Base-by-base conservation (phyloP, 2,888 invertebrate species). In the Bellardia pandia region DNA sequence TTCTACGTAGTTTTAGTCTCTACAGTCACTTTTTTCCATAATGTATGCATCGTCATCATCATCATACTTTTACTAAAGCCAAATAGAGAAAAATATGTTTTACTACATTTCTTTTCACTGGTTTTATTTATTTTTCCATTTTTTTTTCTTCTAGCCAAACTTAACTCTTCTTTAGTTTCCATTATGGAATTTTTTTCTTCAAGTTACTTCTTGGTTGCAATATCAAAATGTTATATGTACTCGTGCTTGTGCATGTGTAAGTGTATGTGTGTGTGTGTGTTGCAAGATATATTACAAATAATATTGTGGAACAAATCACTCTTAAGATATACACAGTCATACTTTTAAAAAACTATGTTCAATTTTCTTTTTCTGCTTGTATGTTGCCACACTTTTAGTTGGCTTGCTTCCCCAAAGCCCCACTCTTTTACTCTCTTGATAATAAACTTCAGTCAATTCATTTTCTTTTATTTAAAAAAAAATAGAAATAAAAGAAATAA, bases 301-400 rank as follows among this genome's bases (percentile, higher is more conserved):
- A 68, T 84, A 84, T 84, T 87, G 77, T 74, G 80, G 77, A 87
- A 84, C 72, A 81, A 84, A 84, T 87, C 84, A 80, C 72, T 84
- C 45, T 80, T 60, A 80, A 84, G 58, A 60, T 51, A 76, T 60
- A 71, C 40, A 37, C 60, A 79, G 45, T 9, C 30, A 14, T 14
- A 60, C 14, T 16, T 30, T 40, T 2, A 14, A 8, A 45, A 78
- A 78, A 85, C 45, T 64, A 58, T 30, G 74, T 64, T 51, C 16
- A 48, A 66, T 60, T 51, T 42, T 71, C 58, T 16, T 71, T 6
- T 58, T 71, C 53, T 72, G 9, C 14, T 66, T 64, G 33, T 66
- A 8, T 66, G 51, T 14, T 33, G 68, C 58, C 68, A 48, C n/a
- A 48, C 8, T 62, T 71, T 64, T 53, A 62, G 71, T 71, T 62